Percentiles rank a stretch among this genome's conserved stretches.
phyloP scores from a whole-genome alignment of 1,140 invertebrate genomes.

The Eulimnadia texana region DNA sequence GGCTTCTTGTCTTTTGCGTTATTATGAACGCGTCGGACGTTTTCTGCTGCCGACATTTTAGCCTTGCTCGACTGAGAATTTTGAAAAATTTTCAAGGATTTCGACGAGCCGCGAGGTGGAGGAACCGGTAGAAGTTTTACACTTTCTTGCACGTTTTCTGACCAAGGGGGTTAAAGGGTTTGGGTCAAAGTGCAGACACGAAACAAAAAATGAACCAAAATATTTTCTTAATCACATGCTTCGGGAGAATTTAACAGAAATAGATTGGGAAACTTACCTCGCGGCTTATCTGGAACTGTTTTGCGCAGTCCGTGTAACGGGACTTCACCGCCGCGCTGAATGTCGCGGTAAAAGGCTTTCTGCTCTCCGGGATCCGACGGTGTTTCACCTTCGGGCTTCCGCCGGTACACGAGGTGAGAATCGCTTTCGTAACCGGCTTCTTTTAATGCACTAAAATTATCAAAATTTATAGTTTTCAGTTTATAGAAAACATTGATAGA shows the following conservation, averaged over 20 bases:
- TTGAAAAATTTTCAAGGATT: not conserved
- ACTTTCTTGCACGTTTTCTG: not conserved
- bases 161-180: too few relatives aligned
- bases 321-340: constrained; percentile 81
- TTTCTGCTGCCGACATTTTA: too few relatives aligned
- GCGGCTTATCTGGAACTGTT: constrained; percentile 66
- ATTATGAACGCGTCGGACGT: not conserved
- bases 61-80: not conserved
- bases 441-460: constrained; percentile 50
- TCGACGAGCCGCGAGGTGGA: not conserved
- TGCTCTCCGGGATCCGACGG: constrained; percentile 60
- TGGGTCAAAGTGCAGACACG: not conserved
- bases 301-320: constrained; percentile 75
- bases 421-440: constrained; percentile 82
- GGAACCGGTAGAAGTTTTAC: not conserved
- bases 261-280: constrained; percentile 40
- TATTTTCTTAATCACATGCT: too few relatives aligned
- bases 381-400: constrained; percentile 35
- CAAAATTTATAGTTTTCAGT: not conserved
- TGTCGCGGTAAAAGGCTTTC: constrained; percentile 61
- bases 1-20: not conserved
- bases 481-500: too few relatives aligned
- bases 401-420: constrained; percentile 67
- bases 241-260: too few relatives aligned
- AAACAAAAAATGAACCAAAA: not conserved